Conservation (phyloP, 2,888 invertebrate species). For the Drosophila neotestacea region DNA sequence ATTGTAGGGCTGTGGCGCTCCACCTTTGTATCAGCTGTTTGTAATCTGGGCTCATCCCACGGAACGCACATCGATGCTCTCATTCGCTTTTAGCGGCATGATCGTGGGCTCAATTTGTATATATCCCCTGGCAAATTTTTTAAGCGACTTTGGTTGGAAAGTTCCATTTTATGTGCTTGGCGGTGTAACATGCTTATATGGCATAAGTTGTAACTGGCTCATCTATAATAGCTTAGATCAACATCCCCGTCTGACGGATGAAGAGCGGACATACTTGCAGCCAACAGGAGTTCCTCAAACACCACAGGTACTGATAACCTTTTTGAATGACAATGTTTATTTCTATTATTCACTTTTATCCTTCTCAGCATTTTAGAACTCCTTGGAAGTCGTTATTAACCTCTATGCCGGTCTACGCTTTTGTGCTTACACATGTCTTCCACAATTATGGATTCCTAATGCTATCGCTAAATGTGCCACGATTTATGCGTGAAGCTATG, state of each 20-base stretch:
- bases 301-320: slow-evolving; percentile 48
- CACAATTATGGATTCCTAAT: slow-evolving; percentile 85
- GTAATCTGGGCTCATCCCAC: slow-evolving; percentile 84
- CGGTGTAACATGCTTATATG: slow-evolving; percentile 71
- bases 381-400: slow-evolving; percentile 86
- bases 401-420: slow-evolving; percentile 85
- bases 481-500: slow-evolving; percentile 85
- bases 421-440: slow-evolving; percentile 86
- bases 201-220: slow-evolving; percentile 72
- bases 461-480: slow-evolving; percentile 84
- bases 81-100: slow-evolving; percentile 85
- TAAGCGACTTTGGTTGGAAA: slow-evolving; percentile 88
- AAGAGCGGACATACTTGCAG: slow-evolving; percentile 83
- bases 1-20: slow-evolving; percentile 82
- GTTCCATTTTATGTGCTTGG: slow-evolving; percentile 87
- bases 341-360: neutral
- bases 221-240: slow-evolving; percentile 86
- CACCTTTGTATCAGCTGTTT: slow-evolving; percentile 83
- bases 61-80: slow-evolving; percentile 84
- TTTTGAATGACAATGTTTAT: too few species aligned
- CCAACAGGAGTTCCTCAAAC: slow-evolving; percentile 26
- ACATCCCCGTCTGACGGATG: slow-evolving; percentile 86
- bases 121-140: slow-evolving; percentile 87
- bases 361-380: slow-evolving; percentile 74
- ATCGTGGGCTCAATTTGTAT: slow-evolving; percentile 86